Base-by-base conservation (phyloP, 2,113 vertebrate species). In the Anthoscopus minutus region DNA sequence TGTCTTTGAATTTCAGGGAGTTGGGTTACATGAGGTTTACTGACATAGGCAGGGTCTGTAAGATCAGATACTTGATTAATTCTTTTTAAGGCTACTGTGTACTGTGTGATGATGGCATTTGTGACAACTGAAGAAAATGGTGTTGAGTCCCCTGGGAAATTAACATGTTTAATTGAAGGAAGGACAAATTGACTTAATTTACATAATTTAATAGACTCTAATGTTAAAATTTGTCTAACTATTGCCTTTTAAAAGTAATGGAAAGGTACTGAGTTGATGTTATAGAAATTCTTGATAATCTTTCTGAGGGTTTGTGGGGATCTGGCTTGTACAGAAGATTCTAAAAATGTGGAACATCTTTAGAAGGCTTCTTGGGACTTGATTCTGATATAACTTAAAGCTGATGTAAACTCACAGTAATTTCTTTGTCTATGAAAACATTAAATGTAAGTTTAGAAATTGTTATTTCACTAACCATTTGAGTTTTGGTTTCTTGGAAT, bases 131-230 rank as follows among this genome's bases (percentile, higher is more conserved):
- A 85, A 77, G 74, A 86, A 97, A 96, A 96, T 78, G 58, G 81
- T 96, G 93, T 31, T 92, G 92, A 80, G 89, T 67, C 85, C 44
- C 19, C 25, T 67, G 85, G 94, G 93, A 97, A 97, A 97, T 96
- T 93, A 97, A 71, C 51, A 62, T 30, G 71, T 88, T 95, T 94
- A 92, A 93, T 94, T 91, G 94, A 94, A 82, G 53, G 70, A 93
- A 91, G 89, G 85, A 89, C 87, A 86, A 50, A 74, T 89, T 91
- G 89, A 72, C 89, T 94, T 89, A 87, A 92, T 95, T 96, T 97
- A 80, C 62, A 38, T 89, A 89, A 94, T 28, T 73, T 70, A 62
- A 86, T 62, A 89, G 81, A 81, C 16, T 80, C 6, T 54, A 44
- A 83, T 48, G 56, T 73, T 92, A 89, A 94, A 88, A 74, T 85